Evolutionary conservation across 2,797 vertebrate species (phyloP).

Genomic region (Emys orbicularis): DNA sequence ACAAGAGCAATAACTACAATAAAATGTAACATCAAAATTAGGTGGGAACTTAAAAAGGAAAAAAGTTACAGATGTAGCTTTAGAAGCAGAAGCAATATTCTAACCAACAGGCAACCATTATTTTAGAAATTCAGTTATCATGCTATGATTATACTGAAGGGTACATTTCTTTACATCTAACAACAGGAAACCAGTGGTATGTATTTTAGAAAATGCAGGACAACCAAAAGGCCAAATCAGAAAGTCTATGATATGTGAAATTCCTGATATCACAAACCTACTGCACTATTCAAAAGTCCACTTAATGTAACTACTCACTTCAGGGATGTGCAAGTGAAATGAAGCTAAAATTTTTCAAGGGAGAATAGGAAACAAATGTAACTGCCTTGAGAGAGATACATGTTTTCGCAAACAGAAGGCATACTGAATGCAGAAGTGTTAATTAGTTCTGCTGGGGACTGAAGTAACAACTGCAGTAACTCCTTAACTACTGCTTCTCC

Average conservation of each 20-base stretch:
- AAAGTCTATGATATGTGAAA: background rate
- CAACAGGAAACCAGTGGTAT: background rate
- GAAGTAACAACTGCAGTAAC: background rate
- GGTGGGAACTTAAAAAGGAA: background rate
- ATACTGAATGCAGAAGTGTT: background rate
- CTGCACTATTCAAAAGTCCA: background rate
- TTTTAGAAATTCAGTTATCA: background rate
- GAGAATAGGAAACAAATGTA: background rate
- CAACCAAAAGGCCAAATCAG: background rate
- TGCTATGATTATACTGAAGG: background rate
- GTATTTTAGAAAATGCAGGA: background rate
- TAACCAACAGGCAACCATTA: background rate
- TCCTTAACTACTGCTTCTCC: background rate
- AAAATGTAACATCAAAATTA: background rate
- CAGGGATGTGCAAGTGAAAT: background rate
- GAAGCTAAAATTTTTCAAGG: background rate
- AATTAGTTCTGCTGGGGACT: slow-evolving; percentile 52
- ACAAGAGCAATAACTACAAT: background rate
- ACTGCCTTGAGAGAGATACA: background rate
- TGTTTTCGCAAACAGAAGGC: background rate
- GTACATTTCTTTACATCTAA: background rate
- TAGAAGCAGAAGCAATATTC: background rate
- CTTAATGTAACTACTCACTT: fast-evolving
- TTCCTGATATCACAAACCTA: background rate
- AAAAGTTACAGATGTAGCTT: background rate